Base-by-base conservation (phyloP, 2,888 invertebrate genomes). In the Elgonia sp. region DNA sequence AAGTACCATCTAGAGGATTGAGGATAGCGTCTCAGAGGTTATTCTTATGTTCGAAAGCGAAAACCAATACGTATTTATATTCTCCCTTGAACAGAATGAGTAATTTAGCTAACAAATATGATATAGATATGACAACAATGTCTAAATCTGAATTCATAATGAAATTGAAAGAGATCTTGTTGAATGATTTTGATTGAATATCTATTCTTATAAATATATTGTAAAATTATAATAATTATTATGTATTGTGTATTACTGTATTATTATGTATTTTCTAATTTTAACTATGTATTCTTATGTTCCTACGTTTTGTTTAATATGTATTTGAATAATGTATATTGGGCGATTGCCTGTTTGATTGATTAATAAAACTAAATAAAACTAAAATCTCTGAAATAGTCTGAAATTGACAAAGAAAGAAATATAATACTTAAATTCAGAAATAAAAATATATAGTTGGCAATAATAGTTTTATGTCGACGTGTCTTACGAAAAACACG, bases 11-110 rank as follows among this genome's bases (percentile, higher is more conserved):
- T 18, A 50, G 65, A 29, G 40, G 40, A 40, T 65, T 65, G 65
- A 39, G 65, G 20, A 50, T 5, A 50, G 4, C 16, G 16, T 14
- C 10, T 50, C 50, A 50, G 7, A 50, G 16, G 16, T 50, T 16
- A 8, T 50, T 50, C 20, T 60, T 8, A 39, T 9, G n/a, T 40
- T 18, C 65, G 18, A 65, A 21, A 40, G 40, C 65, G 6, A 65
- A 65, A 65, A 40, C 65, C 18, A 65, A 65, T 65, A 7, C n/a
- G 18, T 65, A 40, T 65, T 18, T 50, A 10, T 14, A 50, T 50
- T 10, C 50, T 50, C 50, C 50, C 10, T 16, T 50, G 16, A 50
- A 50, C 16, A 10, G 50, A 16, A 50, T 50, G 50, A 50, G 50
- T 50, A 50, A 50, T 50, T 50, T 50, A 50, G 50, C 50, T 14